Conservation (phyloP, 2,888 invertebrate species). For the Parapristionchus giblindavisi region DNA sequence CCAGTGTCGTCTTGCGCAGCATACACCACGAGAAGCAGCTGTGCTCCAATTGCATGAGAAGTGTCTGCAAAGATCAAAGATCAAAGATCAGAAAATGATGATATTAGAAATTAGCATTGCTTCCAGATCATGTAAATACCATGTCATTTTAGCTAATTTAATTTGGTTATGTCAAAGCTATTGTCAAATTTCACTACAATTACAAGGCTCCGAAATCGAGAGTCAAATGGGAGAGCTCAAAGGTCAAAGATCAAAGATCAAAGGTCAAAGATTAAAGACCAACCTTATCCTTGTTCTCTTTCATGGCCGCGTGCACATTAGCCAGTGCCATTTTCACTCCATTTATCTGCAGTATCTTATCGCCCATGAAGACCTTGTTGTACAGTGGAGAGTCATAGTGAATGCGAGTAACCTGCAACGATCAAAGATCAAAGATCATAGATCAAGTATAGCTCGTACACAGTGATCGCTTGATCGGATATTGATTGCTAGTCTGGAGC, state of each 20-base stretch:
- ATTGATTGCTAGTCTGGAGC: conserved; percentile 19
- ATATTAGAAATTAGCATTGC: too few species aligned
- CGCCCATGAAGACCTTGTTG: neutral
- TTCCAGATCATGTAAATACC: too few species aligned
- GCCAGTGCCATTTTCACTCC: neutral
- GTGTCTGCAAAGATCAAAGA: too few species aligned
- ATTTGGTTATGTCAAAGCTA: too few species aligned
- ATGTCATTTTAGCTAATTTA: too few species aligned
- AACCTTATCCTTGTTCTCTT: conserved; percentile 10
- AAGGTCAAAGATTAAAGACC: too few species aligned
- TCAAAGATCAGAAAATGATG: too few species aligned
- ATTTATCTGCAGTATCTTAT: conserved; percentile 2
- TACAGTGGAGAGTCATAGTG: conserved; percentile 15
- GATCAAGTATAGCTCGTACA: conserved; percentile 11
- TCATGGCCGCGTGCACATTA: neutral
- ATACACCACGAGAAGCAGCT: conserved; percentile 12
- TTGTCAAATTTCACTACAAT: too few species aligned
- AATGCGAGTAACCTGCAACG: conserved; percentile 22
- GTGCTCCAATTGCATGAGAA: neutral
- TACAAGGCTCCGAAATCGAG: too few species aligned
- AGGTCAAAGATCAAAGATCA: too few species aligned
- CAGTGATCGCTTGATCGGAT: conserved; percentile 7
- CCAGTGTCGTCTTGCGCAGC: conserved; percentile 22
- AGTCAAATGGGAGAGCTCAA: too few species aligned
- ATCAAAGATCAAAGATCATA: neutral